Evolutionary conservation across 2,888 invertebrate genomes (phyloP), one percentile per base, ranked within the genome.

Genomic region (Phengaris alcon): DNA sequence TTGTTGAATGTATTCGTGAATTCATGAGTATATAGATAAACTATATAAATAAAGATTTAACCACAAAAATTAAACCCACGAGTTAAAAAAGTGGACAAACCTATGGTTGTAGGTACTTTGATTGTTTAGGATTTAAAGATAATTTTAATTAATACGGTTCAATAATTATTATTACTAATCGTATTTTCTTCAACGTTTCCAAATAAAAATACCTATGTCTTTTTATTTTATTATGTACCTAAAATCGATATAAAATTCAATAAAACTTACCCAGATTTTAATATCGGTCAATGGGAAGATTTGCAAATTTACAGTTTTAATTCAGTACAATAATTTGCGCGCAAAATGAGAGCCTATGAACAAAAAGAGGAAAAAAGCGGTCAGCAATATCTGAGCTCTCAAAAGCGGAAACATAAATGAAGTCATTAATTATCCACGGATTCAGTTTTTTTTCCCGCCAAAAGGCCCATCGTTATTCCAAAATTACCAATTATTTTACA

Each of bases 381-480:
- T 87, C 88, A 85, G 87, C 90, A 90, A 90, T 91, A 91, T 92
- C 92, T 88, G 84, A 88, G 84, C 89, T 87, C 86, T 93, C 91
- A 91, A 91, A 89, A 91, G 91, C 92, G 91, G 91, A 90, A 92
- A 91, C 90, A 91, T 91, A 92, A 93, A 93, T 92, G 91, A 90
- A 91, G 90, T 90, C 91, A 92, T 93, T 92, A 93, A 92, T 93
- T 93, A 93, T 91, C 90, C 91, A 86, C 84, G 89, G 88, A 87
- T 88, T 86, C 87, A 87, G 89, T 91, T 90, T 90, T 90, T 91
- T 35, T 88, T 87, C 85, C 85, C 75, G 55, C 69, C 84, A 83
- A 83, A 78, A 75, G 48, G 70, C 59, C 73, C 74, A 59, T 69
- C 73, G 69, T 73, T 77, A 76, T 78, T 75, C 76, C 74, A 77